A percentile compares a stretch with the other conserved stretches of the same genome.
Evolutionary conservation across 2,113 vertebrate species (phyloP).

Genomic region (Noctilio leporinus): DNA sequence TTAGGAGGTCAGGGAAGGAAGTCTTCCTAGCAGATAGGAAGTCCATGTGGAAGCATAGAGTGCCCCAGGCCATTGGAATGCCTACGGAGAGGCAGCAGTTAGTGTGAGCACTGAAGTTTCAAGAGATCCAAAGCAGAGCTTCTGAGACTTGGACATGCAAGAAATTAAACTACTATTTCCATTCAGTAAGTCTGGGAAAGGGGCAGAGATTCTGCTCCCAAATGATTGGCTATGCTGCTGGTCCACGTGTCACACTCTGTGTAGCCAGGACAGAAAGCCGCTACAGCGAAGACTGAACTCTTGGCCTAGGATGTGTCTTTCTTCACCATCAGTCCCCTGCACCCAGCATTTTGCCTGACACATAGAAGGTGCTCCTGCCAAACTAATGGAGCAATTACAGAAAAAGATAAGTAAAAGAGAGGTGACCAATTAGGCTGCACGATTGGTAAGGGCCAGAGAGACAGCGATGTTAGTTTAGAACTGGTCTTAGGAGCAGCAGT

Average conservation of each 20-base stretch:
- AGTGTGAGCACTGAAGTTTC: not conserved
- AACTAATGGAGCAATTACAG: not conserved
- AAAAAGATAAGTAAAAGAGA: not conserved
- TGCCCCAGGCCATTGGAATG: not conserved
- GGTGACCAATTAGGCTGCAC: not conserved
- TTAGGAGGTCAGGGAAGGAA: not conserved
- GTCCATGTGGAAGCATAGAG: not conserved
- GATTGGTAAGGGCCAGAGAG: not conserved
- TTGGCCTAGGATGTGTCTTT: not conserved
- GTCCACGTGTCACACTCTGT: too few species aligned
- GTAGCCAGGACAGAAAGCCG: not conserved
- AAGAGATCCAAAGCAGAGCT: not conserved
- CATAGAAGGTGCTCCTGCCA: not conserved
- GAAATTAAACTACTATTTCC: too few species aligned
- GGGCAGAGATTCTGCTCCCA: not conserved
- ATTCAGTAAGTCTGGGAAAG: not conserved
- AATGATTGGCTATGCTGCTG: fast-evolving
- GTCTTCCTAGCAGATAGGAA: not conserved
- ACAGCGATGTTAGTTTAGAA: not conserved
- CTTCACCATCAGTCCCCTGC: not conserved
- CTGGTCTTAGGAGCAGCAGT: not conserved
- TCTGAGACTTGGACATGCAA: not conserved
- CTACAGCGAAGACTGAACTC: not conserved
- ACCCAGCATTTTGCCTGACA: not conserved
- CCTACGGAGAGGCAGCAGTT: not conserved